Conservation (phyloP, 1,140 invertebrate species). For the Fopius arisanus region DNA sequence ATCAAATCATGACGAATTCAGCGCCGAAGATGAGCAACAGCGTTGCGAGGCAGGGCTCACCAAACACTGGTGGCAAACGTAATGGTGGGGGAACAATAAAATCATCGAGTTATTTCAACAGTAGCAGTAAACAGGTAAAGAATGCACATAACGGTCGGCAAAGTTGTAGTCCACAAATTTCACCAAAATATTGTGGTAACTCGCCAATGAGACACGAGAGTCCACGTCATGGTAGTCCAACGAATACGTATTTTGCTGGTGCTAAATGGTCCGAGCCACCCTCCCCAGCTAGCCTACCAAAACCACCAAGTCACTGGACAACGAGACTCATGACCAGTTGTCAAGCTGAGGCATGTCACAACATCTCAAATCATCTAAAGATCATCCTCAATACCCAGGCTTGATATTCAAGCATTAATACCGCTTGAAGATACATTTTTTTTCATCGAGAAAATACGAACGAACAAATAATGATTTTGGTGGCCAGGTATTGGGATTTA, state of each 20-base stretch:
- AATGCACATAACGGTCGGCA: conserved; percentile 35
- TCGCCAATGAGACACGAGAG: conserved; percentile 46
- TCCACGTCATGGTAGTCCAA: conserved; percentile 56
- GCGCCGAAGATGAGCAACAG: conserved; percentile 56
- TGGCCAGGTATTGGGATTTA: not conserved
- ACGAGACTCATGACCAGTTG: conserved; percentile 45
- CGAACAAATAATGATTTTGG: not conserved
- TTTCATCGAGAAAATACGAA: not conserved
- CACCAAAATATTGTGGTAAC: conserved; percentile 41
- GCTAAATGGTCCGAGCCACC: conserved; percentile 72
- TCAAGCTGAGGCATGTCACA: conserved; percentile 43
- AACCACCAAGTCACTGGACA: conserved; percentile 70
- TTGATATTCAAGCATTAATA: conserved; percentile 48
- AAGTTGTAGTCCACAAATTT: conserved; percentile 49
- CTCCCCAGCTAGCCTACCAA: conserved; percentile 68
- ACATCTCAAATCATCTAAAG: conserved; percentile 66
- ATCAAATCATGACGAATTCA: conserved; percentile 57
- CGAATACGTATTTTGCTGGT: conserved; percentile 67
- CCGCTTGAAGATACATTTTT: not conserved
- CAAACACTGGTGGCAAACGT: conserved; percentile 49
- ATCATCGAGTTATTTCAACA: conserved; percentile 42
- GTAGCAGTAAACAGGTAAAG: conserved; percentile 1
- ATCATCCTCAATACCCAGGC: conserved; percentile 68
- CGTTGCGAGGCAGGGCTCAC: conserved; percentile 56
- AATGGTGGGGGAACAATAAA: conserved; percentile 41